phyloP scores from a whole-genome alignment of 2,797 vertebrate genomes.

The Epinephelus malabaricus region DNA sequence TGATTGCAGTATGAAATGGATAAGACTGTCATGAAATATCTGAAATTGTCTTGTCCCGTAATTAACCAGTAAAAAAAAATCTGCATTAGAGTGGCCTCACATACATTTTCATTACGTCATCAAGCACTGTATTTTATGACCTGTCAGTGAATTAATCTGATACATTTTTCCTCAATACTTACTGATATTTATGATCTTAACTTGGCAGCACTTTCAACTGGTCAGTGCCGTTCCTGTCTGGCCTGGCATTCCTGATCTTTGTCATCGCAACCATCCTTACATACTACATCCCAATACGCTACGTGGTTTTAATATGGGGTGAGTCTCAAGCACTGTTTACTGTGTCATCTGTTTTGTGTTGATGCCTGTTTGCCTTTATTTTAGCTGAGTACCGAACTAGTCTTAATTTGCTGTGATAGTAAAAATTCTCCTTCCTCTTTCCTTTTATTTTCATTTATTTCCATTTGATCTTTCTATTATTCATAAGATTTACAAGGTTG shows the following conservation, averaged over 20 bases:
- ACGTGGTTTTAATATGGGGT: constrained; percentile 96
- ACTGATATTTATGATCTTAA: constrained; percentile 1
- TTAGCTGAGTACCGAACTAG: not conserved
- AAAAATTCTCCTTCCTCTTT: not conserved
- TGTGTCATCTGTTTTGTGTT: not conserved
- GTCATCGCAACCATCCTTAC: constrained; percentile 83
- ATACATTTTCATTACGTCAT: not conserved
- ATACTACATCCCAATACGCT: constrained; percentile 93
- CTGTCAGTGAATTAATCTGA: not conserved
- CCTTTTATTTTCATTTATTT: not conserved
- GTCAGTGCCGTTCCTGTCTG: constrained; percentile 95
- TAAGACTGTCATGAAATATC: constrained; percentile 7
- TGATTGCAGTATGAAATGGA: not conserved
- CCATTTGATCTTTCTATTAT: not conserved
- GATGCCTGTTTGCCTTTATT: constrained; percentile 8
- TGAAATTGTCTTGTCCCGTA: not conserved
- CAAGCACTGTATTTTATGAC: not conserved
- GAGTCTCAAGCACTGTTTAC: constrained; percentile 78
- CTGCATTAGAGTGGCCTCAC: not conserved
- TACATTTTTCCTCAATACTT: not conserved
- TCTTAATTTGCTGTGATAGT: not conserved
- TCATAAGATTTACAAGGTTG: not conserved
- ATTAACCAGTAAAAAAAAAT: not conserved
- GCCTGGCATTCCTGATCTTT: constrained; percentile 91
- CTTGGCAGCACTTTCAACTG: constrained; percentile 95